Percentiles rank a stretch among this genome's conserved stretches.
These are phyloP conservation scores for Plebejus argus DNA, from an alignment of 2,888 invertebrate genomes.

Conservation along the genomic window DNA sequence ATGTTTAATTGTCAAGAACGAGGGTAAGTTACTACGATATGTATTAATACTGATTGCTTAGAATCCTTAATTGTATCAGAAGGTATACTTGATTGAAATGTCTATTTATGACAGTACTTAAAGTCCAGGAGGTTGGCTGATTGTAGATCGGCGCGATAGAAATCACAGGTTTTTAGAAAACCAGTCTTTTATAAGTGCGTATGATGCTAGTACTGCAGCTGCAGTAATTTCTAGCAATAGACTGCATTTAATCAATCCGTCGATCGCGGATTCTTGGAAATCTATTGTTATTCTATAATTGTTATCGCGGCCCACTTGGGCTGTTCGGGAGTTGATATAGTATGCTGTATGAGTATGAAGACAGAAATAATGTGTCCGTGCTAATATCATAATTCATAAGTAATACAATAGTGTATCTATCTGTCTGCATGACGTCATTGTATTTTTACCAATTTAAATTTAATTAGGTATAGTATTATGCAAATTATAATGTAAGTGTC, in stretches of 20 bases:
- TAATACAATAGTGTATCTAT: neutral
- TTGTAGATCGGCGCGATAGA: neutral
- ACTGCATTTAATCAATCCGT: neutral
- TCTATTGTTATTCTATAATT: no score
- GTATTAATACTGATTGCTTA: neutral
- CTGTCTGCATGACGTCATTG: no score
- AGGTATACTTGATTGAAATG: slow-evolving; percentile 23
- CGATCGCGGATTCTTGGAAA: no score
- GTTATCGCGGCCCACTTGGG: no score
- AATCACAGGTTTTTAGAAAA: neutral
- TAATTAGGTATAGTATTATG: neutral
- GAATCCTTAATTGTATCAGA: neutral
- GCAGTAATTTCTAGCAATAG: neutral
- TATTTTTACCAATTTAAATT: no score
- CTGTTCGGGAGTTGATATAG: no score
- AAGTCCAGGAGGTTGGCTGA: slow-evolving; percentile 3
- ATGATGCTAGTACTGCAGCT: neutral
- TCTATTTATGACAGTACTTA: slow-evolving; percentile 23
- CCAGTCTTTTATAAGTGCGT: neutral
- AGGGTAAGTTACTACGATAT: neutral
- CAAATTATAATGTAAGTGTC: neutral
- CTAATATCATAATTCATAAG: neutral
- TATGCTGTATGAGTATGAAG: neutral
- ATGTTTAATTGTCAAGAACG: neutral
- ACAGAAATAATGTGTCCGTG: no score